These are phyloP conservation scores for Rhingia campestris DNA, from an alignment of 2,888 invertebrate genomes.

Conservation along the genomic window DNA sequence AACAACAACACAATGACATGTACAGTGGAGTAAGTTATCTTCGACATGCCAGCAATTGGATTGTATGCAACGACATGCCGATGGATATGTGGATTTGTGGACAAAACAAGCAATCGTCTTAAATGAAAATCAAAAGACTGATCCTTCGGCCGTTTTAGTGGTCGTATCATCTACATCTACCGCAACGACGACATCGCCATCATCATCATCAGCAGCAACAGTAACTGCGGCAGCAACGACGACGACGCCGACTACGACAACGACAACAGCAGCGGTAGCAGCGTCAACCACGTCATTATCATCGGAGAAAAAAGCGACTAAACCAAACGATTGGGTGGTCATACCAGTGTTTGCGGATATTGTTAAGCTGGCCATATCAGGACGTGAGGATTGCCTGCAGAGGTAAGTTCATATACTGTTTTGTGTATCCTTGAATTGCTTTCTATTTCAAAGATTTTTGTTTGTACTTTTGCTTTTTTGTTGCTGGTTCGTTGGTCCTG, in stretches of 20 bases:
- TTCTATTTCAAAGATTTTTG: conserved; percentile 34
- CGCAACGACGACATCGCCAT: conserved; percentile 27
- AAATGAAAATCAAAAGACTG: conserved; percentile 80
- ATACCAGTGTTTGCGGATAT: conserved; percentile 83
- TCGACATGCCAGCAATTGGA: conserved; percentile 82
- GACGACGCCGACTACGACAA: conserved; percentile 60
- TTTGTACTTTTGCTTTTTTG: conserved; percentile 18
- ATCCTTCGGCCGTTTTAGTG: conserved; percentile 65
- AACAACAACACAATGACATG: conserved; percentile 56
- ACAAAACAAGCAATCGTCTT: conserved; percentile 81
- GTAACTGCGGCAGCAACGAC: conserved; percentile 47
- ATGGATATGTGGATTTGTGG: conserved; percentile 83
- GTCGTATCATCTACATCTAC: conserved; percentile 62
- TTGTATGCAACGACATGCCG: conserved; percentile 82
- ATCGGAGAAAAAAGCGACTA: conserved; percentile 74
- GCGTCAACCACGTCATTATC: conserved; percentile 58
- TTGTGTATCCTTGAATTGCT: conserved; percentile 62
- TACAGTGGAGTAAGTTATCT: conserved; percentile 82
- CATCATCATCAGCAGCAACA: conserved; percentile 37
- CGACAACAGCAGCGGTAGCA: conserved; percentile 56
- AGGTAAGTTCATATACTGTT: conserved; percentile 78
- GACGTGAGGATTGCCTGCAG: conserved; percentile 82
- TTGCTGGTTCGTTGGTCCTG: conserved; percentile 1
- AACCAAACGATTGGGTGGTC: conserved; percentile 83
- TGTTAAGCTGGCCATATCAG: conserved; percentile 82